phyloP scores from a whole-genome alignment of 2,113 vertebrate species.

The Delphinapterus leucas region DNA sequence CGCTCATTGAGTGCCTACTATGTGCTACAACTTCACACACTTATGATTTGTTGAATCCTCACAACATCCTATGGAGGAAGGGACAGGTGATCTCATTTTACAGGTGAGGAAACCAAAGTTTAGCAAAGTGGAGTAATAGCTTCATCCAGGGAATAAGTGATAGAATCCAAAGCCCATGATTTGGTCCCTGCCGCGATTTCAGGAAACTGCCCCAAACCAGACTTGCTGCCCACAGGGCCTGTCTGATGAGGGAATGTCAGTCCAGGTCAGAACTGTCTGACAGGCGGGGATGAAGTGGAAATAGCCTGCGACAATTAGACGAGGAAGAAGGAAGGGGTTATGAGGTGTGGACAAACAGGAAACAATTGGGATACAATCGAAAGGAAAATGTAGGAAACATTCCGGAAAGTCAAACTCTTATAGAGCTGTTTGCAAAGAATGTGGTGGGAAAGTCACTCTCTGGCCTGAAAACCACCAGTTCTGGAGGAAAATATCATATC shows the following conservation, averaged over 20 bases:
- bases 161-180: neutral
- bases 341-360: slow-evolving; percentile 60
- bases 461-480: neutral
- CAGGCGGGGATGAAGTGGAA: neutral
- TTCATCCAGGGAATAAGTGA: neutral
- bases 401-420: slow-evolving; percentile 30
- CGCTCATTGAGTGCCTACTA: neutral
- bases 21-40: neutral
- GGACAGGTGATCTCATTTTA: neutral
- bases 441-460: neutral
- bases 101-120: neutral
- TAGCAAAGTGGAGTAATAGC: neutral
- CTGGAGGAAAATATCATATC: neutral
- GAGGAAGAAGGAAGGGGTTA: slow-evolving; percentile 41
- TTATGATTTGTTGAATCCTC: neutral
- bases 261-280: neutral
- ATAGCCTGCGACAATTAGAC: neutral
- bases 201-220: neutral
- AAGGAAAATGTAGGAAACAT: slow-evolving; percentile 43
- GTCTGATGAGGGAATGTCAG: neutral
- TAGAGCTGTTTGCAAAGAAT: neutral
- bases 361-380: slow-evolving; percentile 45
- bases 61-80: neutral
- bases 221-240: neutral
- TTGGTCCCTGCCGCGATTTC: neutral